Evolutionary conservation across 2,113 vertebrate genomes (phyloP).

Genomic region (Varanus komodoensis): DNA sequence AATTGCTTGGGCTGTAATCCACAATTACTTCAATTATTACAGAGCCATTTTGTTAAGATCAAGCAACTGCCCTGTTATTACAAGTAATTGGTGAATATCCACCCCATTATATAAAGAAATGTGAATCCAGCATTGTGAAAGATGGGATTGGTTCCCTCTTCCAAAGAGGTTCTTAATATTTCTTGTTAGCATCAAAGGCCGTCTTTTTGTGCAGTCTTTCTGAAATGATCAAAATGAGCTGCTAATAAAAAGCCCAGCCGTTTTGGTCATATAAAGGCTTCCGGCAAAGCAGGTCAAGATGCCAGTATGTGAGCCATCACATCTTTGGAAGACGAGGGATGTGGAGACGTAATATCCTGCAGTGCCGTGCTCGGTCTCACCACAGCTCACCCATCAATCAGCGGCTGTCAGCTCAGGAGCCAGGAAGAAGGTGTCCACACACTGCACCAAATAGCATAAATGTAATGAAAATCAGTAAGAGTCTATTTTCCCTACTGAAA

Average conservation of each 20-base stretch:
- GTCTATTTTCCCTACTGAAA: slow-evolving; percentile 49
- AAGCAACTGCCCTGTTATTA: not conserved
- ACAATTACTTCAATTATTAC: not conserved
- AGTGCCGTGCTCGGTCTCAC: not conserved
- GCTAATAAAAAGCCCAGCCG: slow-evolving; percentile 5
- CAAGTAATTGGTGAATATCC: not conserved
- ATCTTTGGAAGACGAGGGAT: not conserved
- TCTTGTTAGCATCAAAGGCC: slow-evolving; percentile 4
- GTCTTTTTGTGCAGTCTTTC: not conserved
- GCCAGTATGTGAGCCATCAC: not conserved
- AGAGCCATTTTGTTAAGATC: not conserved
- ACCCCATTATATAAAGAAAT: not conserved
- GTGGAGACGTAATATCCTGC: not conserved
- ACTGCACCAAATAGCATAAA: not conserved
- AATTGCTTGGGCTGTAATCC: not conserved
- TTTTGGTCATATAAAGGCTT: slow-evolving; percentile 18
- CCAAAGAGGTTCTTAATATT: not conserved
- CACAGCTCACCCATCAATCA: slow-evolving; percentile 3
- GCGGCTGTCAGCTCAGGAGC: not conserved
- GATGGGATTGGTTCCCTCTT: not conserved
- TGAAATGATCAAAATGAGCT: slow-evolving; percentile 31
- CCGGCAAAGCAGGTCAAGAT: slow-evolving; percentile 13
- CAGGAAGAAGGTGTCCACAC: not conserved
- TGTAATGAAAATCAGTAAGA: slow-evolving; percentile 60
- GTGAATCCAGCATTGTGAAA: not conserved